Conservation (phyloP, 2,797 vertebrate species). For the Schizopygopsis malacanthus region DNA sequence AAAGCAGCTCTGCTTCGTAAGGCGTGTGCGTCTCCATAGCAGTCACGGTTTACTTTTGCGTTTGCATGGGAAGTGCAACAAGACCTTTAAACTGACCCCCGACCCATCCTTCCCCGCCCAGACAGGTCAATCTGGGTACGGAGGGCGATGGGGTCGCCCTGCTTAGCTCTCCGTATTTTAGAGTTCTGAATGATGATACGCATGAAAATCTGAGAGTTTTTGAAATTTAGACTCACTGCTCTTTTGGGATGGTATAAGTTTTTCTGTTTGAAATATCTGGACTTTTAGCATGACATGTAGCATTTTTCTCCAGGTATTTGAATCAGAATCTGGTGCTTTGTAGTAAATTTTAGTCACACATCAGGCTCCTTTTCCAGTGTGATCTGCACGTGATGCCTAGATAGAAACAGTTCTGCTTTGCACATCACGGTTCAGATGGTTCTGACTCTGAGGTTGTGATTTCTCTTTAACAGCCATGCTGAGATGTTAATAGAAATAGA, state of each 20-base stretch:
- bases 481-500: background rate
- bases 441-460: constrained; percentile 29
- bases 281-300: constrained; percentile 54
- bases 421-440: constrained; percentile 18
- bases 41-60: constrained; percentile 51
- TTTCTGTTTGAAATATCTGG: constrained; percentile 59
- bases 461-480: constrained; percentile 12
- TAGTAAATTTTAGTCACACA: constrained; percentile 4
- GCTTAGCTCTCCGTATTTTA: background rate
- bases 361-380: background rate
- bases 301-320: constrained; percentile 40
- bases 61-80: constrained; percentile 36
- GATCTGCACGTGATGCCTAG: constrained; percentile 37
- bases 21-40: constrained; percentile 80
- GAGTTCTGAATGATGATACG: constrained; percentile 57
- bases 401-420: constrained; percentile 34
- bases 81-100: constrained; percentile 29
- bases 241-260: background rate
- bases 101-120: background rate
- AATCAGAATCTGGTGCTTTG: constrained; percentile 27
- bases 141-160: constrained; percentile 12
- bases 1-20: constrained; percentile 83
- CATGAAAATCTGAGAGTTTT: constrained; percentile 57
- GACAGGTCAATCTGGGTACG: constrained; percentile 6
- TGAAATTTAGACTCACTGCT: constrained; percentile 50